Conservation (phyloP, 2,797 vertebrate species). For the Chiroxiphia lanceolata region DNA sequence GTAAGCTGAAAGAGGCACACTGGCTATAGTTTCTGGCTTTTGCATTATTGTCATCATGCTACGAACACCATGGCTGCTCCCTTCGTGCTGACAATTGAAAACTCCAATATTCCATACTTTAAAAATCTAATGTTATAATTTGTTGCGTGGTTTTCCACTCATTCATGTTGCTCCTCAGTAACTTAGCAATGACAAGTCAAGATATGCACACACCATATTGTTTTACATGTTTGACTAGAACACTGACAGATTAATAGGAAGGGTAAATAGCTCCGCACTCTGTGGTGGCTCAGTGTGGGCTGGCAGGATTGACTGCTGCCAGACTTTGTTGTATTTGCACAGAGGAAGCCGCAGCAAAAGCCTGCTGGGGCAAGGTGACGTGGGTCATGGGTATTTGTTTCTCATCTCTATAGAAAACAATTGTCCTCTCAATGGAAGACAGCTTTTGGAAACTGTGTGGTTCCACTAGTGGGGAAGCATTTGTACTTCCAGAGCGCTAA, state of each 20-base stretch:
- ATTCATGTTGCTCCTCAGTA: conserved; percentile 77
- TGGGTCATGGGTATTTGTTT: conserved; percentile 90
- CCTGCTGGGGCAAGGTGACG: conserved; percentile 83
- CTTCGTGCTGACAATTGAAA: conserved; percentile 27
- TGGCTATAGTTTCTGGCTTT: conserved; percentile 34
- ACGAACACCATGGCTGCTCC: conserved; percentile 58
- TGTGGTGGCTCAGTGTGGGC: conserved; percentile 80
- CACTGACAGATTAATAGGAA: conserved; percentile 95
- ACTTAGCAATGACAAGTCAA: conserved; percentile 84
- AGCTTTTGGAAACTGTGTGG: conserved; percentile 80
- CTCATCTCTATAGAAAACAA: conserved; percentile 83
- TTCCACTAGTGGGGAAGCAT: conserved; percentile 74
- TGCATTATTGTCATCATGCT: conserved; percentile 29
- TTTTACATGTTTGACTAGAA: conserved; percentile 86
- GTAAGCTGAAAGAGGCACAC: conserved; percentile 32
- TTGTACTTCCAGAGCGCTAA: conserved; percentile 60
- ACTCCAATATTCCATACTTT: conserved; percentile 69
- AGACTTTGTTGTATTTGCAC: conserved; percentile 81
- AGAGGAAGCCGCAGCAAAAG: conserved; percentile 80
- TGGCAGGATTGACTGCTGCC: conserved; percentile 76
- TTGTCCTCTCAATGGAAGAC: conserved; percentile 81
- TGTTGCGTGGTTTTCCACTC: conserved; percentile 59
- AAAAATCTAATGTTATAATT: conserved; percentile 62
- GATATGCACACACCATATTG: conserved; percentile 88
- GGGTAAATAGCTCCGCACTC: conserved; percentile 86